Percentiles rank a stretch among this genome's conserved stretches.
Evolutionary conservation across 2,888 invertebrate species (phyloP).

Genomic region (Rhagonycha fulva): DNA sequence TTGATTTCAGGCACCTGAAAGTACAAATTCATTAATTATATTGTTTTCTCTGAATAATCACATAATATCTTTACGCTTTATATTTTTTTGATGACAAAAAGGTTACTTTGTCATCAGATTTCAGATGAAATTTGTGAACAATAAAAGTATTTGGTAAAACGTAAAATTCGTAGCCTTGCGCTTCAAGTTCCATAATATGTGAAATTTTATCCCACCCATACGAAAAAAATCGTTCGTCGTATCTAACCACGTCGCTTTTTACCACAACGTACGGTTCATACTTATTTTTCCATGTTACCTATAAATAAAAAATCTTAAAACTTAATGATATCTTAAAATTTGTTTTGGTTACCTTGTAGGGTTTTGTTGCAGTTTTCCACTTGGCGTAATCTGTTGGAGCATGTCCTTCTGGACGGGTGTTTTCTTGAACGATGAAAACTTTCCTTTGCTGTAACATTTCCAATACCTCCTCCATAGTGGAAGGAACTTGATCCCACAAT

Average conservation of each 20-base stretch:
- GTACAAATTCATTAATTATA: neutral
- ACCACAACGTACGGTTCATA: conserved; percentile 92
- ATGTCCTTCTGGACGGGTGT: conserved; percentile 88
- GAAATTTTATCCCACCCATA: conserved; percentile 97
- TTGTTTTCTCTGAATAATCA: neutral
- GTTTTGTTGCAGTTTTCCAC: conserved; percentile 77
- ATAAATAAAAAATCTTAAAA: conserved; percentile 1
- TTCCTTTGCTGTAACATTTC: conserved; percentile 72
- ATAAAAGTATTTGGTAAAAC: conserved; percentile 89
- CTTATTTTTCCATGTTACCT: conserved; percentile 88
- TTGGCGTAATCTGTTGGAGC: conserved; percentile 81
- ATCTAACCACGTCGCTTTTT: conserved; percentile 71
- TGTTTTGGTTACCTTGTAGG: conserved; percentile 64
- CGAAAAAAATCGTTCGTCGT: conserved; percentile 88
- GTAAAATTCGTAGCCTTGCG: conserved; percentile 67
- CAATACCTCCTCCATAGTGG: conserved; percentile 74
- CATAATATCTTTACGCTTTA: neutral
- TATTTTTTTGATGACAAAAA: neutral
- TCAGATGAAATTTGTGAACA: conserved; percentile 85
- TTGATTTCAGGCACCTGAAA: neutral
- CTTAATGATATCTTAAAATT: neutral
- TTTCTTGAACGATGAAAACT: conserved; percentile 81
- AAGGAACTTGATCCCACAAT: conserved; percentile 78
- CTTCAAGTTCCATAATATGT: conserved; percentile 82
- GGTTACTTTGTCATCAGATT: neutral